These are phyloP conservation scores for Grammomys surdaster DNA, from an alignment of 2,113 vertebrate species.

Conservation along the genomic window DNA sequence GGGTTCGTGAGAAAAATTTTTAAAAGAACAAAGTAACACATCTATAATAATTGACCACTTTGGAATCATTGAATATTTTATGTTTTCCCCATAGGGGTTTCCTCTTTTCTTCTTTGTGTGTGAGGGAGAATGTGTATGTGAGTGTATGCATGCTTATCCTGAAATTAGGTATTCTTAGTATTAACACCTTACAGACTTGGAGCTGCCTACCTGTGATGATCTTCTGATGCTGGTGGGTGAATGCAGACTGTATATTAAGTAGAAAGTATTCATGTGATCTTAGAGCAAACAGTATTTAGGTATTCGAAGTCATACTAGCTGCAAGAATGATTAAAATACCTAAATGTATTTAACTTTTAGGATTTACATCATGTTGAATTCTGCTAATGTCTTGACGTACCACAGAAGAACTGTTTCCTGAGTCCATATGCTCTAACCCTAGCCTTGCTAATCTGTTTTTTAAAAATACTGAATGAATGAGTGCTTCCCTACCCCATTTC, in stretches of 20 bases:
- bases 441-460: neutral
- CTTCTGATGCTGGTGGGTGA: neutral
- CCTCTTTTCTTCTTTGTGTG: neutral
- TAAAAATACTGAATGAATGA: slow-evolving; percentile 10
- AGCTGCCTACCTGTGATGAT: neutral
- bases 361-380: slow-evolving; percentile 16
- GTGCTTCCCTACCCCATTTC: neutral
- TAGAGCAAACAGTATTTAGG: slow-evolving; percentile 32
- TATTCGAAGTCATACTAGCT: neutral
- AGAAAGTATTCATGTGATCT: slow-evolving; percentile 17
- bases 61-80: neutral
- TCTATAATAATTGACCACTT: neutral
- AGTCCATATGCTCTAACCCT: neutral
- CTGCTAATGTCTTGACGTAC: neutral
- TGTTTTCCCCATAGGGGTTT: neutral
- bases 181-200: slow-evolving; percentile 4
- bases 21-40: slow-evolving; percentile 10
- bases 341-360: neutral
- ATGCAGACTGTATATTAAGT: slow-evolving; percentile 20
- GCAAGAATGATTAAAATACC: neutral
- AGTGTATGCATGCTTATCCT: neutral
- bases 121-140: neutral
- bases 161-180: neutral
- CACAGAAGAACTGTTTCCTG: slow-evolving; percentile 27
- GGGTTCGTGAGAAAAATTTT: neutral